Evolutionary conservation across 2,797 vertebrate genomes (phyloP).

Genomic region (Bovichtus variegatus): DNA sequence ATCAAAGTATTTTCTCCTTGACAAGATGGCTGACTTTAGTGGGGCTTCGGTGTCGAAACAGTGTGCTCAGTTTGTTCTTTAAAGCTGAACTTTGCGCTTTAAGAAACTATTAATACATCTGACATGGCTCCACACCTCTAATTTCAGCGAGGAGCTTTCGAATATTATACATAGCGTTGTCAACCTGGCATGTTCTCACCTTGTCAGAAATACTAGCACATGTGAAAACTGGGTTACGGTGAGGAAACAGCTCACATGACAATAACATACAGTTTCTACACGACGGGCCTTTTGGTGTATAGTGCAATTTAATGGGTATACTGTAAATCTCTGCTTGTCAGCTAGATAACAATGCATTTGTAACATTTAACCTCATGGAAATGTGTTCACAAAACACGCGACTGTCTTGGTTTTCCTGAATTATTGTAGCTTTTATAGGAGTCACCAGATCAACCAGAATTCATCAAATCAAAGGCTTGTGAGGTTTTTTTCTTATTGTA

Average conservation of each 20-base stretch:
- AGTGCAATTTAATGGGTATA: neutral
- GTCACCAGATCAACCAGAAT: conserved; percentile 22
- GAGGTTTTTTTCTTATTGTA: conserved; percentile 11
- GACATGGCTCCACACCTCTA: conserved; percentile 1
- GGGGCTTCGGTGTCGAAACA: neutral
- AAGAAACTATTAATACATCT: neutral
- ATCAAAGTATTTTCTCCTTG: conserved; percentile 20
- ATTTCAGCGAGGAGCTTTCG: neutral
- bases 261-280: conserved; percentile 10
- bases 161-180: neutral
- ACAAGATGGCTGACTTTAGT: conserved; percentile 1
- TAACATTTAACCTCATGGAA: neutral
- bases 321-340: conserved; percentile 20
- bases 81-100: conserved; percentile 6
- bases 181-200: conserved; percentile 9
- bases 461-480: neutral
- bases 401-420: conserved; percentile 18
- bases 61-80: neutral
- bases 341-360: conserved; percentile 2
- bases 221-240: conserved; percentile 33
- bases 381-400: neutral
- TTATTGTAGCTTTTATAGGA: conserved; percentile 8
- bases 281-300: conserved; percentile 30
- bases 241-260: conserved; percentile 36
- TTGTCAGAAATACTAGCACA: conserved; percentile 23